phyloP scores from a whole-genome alignment of 2,113 vertebrate genomes.

The Poicephalus meyeri region DNA sequence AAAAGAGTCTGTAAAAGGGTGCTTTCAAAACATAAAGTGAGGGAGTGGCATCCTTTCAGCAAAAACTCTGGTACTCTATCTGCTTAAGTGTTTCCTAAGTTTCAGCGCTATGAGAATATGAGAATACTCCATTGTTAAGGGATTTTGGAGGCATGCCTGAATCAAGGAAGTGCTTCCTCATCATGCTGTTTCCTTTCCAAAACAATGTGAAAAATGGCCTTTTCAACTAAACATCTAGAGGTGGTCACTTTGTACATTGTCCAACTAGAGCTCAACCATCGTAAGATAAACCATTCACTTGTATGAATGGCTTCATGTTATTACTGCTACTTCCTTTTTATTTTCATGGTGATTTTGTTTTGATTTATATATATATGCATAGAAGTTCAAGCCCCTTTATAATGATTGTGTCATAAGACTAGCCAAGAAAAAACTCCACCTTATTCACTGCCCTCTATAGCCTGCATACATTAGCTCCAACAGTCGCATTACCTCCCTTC shows the following conservation, averaged over 20 bases:
- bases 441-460: not conserved
- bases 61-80: constrained; percentile 53
- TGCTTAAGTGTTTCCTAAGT: constrained; percentile 58
- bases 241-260: constrained; percentile 72
- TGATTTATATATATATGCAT: constrained; percentile 54
- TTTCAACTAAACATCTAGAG: constrained; percentile 62
- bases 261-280: constrained; percentile 23
- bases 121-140: constrained; percentile 72
- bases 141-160: constrained; percentile 60
- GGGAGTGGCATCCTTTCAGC: constrained; percentile 48
- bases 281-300: constrained; percentile 54
- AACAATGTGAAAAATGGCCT: constrained; percentile 76
- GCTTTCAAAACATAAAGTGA: constrained; percentile 54
- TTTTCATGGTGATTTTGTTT: constrained; percentile 62
- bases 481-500: not conserved
- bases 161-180: constrained; percentile 77
- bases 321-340: constrained; percentile 68
- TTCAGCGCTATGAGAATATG: constrained; percentile 57
- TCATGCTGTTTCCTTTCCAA: constrained; percentile 78
- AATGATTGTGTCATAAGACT: not conserved
- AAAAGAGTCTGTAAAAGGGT: not conserved
- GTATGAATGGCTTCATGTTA: constrained; percentile 57
- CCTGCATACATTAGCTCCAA: not conserved
- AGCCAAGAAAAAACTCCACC: not conserved
- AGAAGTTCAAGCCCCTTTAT: not conserved